Evolutionary conservation across 2,113 vertebrate species (phyloP), one percentile per base, ranked within the genome.

Genomic region (Taxidea taxus): DNA sequence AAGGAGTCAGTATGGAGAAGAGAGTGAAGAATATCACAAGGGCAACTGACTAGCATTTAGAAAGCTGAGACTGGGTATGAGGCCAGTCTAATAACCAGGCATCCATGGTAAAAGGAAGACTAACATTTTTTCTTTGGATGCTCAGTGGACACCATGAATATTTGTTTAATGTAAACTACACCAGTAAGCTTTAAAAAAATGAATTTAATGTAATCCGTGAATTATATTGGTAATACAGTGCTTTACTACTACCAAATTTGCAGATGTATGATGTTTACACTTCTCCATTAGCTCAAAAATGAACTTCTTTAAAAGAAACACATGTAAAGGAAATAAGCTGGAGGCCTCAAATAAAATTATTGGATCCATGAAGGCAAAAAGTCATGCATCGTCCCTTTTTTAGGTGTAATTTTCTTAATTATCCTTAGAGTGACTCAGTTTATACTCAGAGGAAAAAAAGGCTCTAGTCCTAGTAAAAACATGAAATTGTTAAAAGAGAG

Each of bases 321-420:
- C 34, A 70, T 14, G 4, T 37, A n/a, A 90, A 44, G 10, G 25
- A 90, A 96, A 70, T 74, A 81, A 86, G 10, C 29, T 54, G 18
- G 49, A 89, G 62, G 37, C 21, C 5, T 94, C 94, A 84, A 82
- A 81, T 82, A 83, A 95, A 94, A 92, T 92, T 56, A 75, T 54
- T 70, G 34, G 11, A 87, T 94, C 68, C 34, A 92, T 4, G 27
- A 95, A 94, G 88, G 80, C 54, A 84, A 82, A 96, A 83, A 72
- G 10, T 39, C 12, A 58, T 74, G 7, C 31, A 49, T 16, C 51
- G 89, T 93, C 56, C 60, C 37, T 87, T 68, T 72, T 90, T 88
- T 62, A 84, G 21, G 7, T 85, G 7, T 62, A 80, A 90, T 92
- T 95, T 90, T 96, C 75, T 80, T 74, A 87, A 92, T 94, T 85